A percentile compares a stretch with the other conserved stretches of the same genome.
phyloP scores from a whole-genome alignment of 1,140 invertebrate genomes.

The Leptonema lineaticorne region DNA sequence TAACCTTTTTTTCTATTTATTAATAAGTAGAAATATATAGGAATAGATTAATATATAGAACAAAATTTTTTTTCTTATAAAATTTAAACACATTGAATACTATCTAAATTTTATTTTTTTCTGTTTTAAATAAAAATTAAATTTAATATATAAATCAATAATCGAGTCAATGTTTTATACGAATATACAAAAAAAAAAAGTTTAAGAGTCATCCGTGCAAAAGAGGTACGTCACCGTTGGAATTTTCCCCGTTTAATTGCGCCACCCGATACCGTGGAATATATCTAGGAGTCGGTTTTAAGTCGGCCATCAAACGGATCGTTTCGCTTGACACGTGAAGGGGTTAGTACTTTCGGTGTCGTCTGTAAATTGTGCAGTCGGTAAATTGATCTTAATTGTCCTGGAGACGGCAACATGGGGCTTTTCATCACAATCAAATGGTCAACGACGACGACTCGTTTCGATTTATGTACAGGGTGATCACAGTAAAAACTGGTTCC shows the following conservation, averaged over 20 bases:
- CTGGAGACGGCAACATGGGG: slow-evolving; percentile 16
- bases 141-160: too few species aligned
- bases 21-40: too few species aligned
- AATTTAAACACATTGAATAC: too few species aligned
- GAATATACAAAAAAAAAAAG: too few species aligned
- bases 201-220: too few species aligned
- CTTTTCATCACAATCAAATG: slow-evolving; percentile 30
- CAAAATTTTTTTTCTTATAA: too few species aligned
- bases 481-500: too few species aligned
- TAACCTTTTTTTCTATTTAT: too few species aligned
- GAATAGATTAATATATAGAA: too few species aligned
- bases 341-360: background rate
- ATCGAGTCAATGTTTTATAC: too few species aligned
- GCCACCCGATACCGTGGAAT: background rate
- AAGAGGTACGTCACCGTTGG: background rate
- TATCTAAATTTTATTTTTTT: too few species aligned
- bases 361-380: slow-evolving; percentile 23
- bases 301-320: background rate
- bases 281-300: background rate
- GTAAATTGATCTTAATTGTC: slow-evolving; percentile 33
- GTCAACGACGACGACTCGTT: slow-evolving; percentile 8
- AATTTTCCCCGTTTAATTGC: slow-evolving; percentile 1
- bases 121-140: too few species aligned
- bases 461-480: slow-evolving; percentile 16
- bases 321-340: background rate